phyloP scores from a whole-genome alignment of 2,113 vertebrate genomes.

The Leptosomus discolor region DNA sequence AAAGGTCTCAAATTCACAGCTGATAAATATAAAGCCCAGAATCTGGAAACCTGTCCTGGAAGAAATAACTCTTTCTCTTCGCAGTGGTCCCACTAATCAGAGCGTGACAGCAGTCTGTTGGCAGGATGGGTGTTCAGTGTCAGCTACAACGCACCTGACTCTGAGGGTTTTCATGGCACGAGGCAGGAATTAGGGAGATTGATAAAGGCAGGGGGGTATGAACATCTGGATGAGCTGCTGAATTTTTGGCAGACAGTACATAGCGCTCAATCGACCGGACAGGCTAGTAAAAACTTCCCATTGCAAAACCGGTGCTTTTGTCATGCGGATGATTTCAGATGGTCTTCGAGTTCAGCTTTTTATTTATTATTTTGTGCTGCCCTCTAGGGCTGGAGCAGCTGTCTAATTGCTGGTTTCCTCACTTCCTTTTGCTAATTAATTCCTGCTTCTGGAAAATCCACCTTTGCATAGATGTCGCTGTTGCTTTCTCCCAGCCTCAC shows the following conservation, averaged over 20 bases:
- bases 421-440: neutral
- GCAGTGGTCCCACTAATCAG: no score
- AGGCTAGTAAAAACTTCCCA: neutral
- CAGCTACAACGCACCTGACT: neutral
- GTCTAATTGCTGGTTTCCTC: neutral
- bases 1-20: neutral
- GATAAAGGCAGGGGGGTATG: neutral
- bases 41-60: neutral
- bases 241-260: neutral
- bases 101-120: neutral
- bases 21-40: neutral
- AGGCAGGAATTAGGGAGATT: neutral
- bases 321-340: neutral
- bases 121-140: fast-evolving
- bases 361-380: slow-evolving; percentile 42
- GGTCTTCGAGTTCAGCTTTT: neutral
- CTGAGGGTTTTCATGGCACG: neutral
- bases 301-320: neutral
- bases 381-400: slow-evolving; percentile 43
- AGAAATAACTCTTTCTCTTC: neutral
- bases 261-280: neutral
- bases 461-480: neutral
- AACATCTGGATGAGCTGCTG: neutral
- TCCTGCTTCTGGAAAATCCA: neutral
- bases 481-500: neutral